Evolutionary conservation across 2,888 invertebrate species (phyloP).

Genomic region (Camponotus fellah): DNA sequence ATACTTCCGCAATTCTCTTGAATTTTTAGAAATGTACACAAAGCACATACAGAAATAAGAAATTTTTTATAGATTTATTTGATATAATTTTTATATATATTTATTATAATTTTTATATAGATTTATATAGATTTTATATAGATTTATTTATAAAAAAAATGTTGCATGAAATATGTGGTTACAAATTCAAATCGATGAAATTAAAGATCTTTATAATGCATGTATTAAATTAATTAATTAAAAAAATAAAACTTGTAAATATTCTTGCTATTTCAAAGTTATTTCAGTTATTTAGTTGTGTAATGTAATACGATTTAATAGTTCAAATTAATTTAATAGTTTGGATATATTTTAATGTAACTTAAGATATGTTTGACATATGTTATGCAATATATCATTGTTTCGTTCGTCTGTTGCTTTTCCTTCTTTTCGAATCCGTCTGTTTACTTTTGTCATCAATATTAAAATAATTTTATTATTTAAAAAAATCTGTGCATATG

Average conservation of each 20-base stretch:
- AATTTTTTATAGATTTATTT: background rate
- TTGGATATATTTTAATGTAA: background rate
- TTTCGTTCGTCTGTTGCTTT: conserved; percentile 28
- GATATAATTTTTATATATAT: background rate
- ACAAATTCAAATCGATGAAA: background rate
- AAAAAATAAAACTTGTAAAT: background rate
- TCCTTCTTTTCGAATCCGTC: background rate
- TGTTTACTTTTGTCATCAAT: conserved; percentile 1
- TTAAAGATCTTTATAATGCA: background rate
- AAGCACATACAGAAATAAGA: background rate
- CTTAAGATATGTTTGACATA: background rate
- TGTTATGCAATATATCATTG: background rate
- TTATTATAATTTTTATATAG: no score
- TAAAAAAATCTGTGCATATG: background rate
- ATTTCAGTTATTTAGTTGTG: background rate
- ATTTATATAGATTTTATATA: no score
- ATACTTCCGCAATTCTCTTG: background rate
- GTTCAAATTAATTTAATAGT: background rate
- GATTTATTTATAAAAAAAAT: background rate
- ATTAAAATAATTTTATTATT: background rate
- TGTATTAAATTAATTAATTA: background rate
- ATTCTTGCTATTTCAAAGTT: background rate
- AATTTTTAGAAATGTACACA: background rate
- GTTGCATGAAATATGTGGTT: no score
- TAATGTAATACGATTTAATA: background rate